Evolutionary conservation across 2,888 invertebrate species (phyloP), one percentile per base, ranked within the genome.

Genomic region (Bibio marci): DNA sequence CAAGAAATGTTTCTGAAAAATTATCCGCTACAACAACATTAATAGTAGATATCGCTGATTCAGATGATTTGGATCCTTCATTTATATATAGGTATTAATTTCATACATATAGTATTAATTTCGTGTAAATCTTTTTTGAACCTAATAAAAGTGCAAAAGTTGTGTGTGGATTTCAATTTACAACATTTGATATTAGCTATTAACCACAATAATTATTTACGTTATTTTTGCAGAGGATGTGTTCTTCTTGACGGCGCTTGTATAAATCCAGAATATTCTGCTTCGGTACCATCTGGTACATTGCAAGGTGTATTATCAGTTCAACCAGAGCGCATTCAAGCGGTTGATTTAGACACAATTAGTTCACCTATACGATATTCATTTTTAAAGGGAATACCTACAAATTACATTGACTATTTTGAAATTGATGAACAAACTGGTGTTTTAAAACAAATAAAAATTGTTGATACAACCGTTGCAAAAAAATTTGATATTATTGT

Each of bases 31-130:
- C 87, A 17, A 80, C 88, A 2, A 88, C 83, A 0, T 61, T 92
- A 43, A 83, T 80, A 0, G 79, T 92, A 3, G 80, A 81, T 50
- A 75, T 92, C 11, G 71, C 76, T 50, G 91, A 91, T 51, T 88
- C 85, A 35, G 90, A 91, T 53, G 91, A 91, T 54, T 80, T 86
- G 54, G 87, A 86, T 54, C 90, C 90, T 0, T 85, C 86, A 1
- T 91, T 90, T 54, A 81, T 86, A 44, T 88, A 88, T 63, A 77
- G 82, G 41, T 41, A 32, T 30, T 25, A 17, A 13, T 33, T 33
- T 33, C 17, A 26, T 11, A 13, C 25, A 26, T 26, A 10, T 35
- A 14, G 25, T 13, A n/a, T 17, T 28, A 28, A 28, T 17, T 28
- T n/a, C 6, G 12, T 27, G 6, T 12, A 22, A 25, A 13, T 27